These are phyloP conservation scores for Yponomeuta sedellus DNA, from an alignment of 2,888 invertebrate species.

Conservation along the genomic window DNA sequence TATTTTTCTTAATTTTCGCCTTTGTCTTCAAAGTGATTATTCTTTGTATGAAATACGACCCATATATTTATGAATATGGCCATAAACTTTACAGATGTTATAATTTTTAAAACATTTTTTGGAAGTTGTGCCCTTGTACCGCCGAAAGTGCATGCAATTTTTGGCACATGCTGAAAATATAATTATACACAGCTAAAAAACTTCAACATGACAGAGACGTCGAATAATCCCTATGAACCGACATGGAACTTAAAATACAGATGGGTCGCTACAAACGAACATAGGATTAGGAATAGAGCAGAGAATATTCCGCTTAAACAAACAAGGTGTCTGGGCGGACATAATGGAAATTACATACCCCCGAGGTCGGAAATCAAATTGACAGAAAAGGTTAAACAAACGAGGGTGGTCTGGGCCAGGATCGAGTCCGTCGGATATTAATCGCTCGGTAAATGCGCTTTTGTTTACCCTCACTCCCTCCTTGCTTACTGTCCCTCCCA, in stretches of 20 bases:
- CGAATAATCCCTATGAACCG: neutral
- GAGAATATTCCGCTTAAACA: slow-evolving; percentile 49
- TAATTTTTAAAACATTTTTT: too few relatives aligned
- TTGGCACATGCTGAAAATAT: too few relatives aligned
- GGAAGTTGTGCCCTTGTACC: too few relatives aligned
- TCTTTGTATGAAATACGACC: too few relatives aligned
- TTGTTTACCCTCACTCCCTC: slow-evolving; percentile 56
- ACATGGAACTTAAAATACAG: slow-evolving; percentile 29
- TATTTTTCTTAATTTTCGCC: too few relatives aligned
- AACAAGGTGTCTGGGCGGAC: slow-evolving; percentile 61
- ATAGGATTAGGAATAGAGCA: slow-evolving; percentile 32
- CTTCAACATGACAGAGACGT: neutral
- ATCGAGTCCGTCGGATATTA: slow-evolving; percentile 32
- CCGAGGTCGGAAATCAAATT: slow-evolving; percentile 69
- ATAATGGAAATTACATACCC: slow-evolving; percentile 73
- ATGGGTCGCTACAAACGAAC: neutral
- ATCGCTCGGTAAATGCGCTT: slow-evolving; percentile 59
- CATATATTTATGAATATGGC: too few relatives aligned
- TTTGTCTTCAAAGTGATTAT: too few relatives aligned
- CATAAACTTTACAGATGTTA: too few relatives aligned
- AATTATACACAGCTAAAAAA: too few relatives aligned
- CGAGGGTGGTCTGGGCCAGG: slow-evolving; percentile 58
- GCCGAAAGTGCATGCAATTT: too few relatives aligned
- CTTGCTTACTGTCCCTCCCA: slow-evolving; percentile 25
- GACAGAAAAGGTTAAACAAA: slow-evolving; percentile 76